Base-by-base conservation (phyloP, 2,113 vertebrate species). In the Triplophysa dalaica region DNA sequence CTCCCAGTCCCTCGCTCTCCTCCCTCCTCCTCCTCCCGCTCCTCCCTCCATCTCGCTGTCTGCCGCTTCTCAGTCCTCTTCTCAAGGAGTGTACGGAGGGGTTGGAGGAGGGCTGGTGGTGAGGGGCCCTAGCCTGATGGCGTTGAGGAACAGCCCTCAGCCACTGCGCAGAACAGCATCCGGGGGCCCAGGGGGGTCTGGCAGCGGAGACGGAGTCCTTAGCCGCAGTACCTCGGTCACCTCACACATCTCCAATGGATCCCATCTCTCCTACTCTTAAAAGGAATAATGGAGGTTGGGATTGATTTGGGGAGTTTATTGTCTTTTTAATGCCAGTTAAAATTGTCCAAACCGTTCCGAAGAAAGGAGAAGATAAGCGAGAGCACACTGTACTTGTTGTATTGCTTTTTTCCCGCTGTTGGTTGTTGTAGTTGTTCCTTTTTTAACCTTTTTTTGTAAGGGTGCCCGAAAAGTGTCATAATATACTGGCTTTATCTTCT, bases 181-280 rank as follows among this genome's bases (percentile, higher is more conserved):
- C 0, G 95, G 95, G 0, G 95, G 95, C 17, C 93, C 94, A 0
- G 92, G 94, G 84, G 81, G 92, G 85, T 90, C 92, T 4, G 92
- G 89, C 26, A 89, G 89, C 29, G 86, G 84, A 12, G 94, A 95
- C 29, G 92, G 93, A 52, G 94, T 89, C 4, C 88, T 96, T 86
- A 97, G 95, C 88, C 92, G 96, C 13, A 97, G 95, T 87, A 96
- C 96, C 77, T 96, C 95, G 11, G 95, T 96, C 58, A 95, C 96
- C 33, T 97, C 96, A 12, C 96, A 97, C 90, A 96, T 97, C 89
- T 94, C 96, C 43, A 97, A 97, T 0, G 95, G 95, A 75, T 97
- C 96, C 63, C 95, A 96, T 81, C 91, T 95, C 82, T 95, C 95
- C 78, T 97, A 97, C 86, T 96, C 95, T 76, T 97, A 95, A 90